Base-by-base conservation (phyloP, 2,888 invertebrate genomes). In the Tetramorium bicarinatum region DNA sequence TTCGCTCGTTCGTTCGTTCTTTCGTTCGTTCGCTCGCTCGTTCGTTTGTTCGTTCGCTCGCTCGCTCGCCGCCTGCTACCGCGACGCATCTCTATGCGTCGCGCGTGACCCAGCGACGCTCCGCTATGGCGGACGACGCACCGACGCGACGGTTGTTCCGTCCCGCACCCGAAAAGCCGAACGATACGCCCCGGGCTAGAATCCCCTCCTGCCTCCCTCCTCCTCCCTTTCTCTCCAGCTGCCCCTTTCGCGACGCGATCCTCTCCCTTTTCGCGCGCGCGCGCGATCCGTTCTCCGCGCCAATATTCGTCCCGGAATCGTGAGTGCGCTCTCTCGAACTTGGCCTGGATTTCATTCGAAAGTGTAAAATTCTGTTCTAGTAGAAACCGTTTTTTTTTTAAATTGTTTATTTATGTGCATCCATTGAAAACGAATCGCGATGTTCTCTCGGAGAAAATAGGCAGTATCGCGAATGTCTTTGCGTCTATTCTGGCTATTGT, bases 41-140 rank as follows among this genome's bases (percentile, higher is more conserved):
- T 29, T 29, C 29, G 29, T 29, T 91, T 91, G 91, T 18, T 64
- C 41, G 41, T 21, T 21, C 25, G 29, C 25, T 64, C 64, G 41
- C 41, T 21, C 25, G 47, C 49, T 29, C 41, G 75, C 34, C n/a
- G 74, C 59, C 59, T 15, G 29, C 29, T 59, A 61, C 85, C 82
- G 85, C 87, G 87, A 89, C 89, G 90, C 91, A 90, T 91, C 85
- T 87, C 76, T 85, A 84, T 89, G 85, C 88, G 87, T 88, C 83
- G 88, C 91, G 90, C 91, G 92, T 91, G 92, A 92, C 90, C 88
- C 82, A 85, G 81, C 90, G 88, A 84, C 87, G 85, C 86, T 84
- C 82, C 76, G 71, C 85, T 75, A 92, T 92, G 91, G 92, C 90
- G 90, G 90, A 87, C 86, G 75, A 71, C 71, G 71, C 38, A 38